These are phyloP conservation scores for Clytia hemisphaerica DNA, from an alignment of 30 jellyfish, hydroid and myxozoan species.

Conservation along the genomic window DNA sequence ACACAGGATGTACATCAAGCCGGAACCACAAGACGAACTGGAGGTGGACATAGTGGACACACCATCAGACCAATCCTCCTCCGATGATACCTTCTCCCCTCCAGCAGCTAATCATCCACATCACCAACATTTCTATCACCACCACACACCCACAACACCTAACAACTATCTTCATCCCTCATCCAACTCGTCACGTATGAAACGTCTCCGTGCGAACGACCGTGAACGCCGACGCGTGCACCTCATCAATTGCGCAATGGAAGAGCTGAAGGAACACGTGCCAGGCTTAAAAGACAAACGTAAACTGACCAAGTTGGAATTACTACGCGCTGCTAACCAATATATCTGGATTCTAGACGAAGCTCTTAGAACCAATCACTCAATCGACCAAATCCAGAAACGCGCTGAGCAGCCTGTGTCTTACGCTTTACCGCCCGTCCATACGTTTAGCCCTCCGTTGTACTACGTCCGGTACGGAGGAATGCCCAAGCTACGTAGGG, in stretches of 20 bases:
- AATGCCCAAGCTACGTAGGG: constrained; percentile 7
- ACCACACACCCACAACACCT: too few relatives aligned
- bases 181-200: constrained; percentile 20
- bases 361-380: constrained; percentile 51
- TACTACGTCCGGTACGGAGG: neutral
- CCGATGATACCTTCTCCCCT: too few relatives aligned
- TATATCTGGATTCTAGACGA: constrained; percentile 74
- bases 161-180: too few relatives aligned
- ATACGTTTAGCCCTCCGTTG: too few relatives aligned
- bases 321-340: constrained; percentile 75
- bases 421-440: too few relatives aligned
- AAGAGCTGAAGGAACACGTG: constrained; percentile 53
- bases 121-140: too few relatives aligned
- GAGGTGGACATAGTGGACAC: too few relatives aligned
- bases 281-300: constrained; percentile 77
- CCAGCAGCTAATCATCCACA: too few relatives aligned
- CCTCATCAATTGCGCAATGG: constrained; percentile 90
- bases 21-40: too few relatives aligned
- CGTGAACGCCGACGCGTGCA: constrained; percentile 91
- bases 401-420: constrained; percentile 9
- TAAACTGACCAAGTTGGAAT: constrained; percentile 71
- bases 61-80: too few relatives aligned
- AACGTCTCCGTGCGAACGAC: constrained; percentile 84
- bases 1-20: too few relatives aligned
- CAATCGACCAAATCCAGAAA: constrained; percentile 46